Evolutionary conservation across 1,140 invertebrate species (phyloP).

Genomic region (Drosophila littoralis): DNA sequence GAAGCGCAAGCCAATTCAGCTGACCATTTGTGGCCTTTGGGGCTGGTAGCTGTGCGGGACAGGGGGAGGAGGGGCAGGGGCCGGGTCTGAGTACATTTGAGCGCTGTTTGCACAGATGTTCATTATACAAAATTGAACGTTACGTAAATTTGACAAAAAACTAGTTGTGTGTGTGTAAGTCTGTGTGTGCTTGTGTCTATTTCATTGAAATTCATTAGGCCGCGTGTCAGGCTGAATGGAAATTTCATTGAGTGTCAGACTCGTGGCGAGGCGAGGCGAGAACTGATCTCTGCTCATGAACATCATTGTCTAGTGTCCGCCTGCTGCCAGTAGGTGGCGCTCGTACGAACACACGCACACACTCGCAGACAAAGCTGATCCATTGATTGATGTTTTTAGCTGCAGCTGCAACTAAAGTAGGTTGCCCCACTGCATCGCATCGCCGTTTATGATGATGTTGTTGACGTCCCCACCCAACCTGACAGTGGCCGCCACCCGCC

Average conservation of each 20-base stretch:
- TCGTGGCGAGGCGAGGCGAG: constrained; percentile 19
- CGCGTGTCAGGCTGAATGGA: constrained; percentile 34
- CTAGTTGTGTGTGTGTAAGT: background rate
- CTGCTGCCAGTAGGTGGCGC: constrained; percentile 41
- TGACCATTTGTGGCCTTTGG: constrained; percentile 1
- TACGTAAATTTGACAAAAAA: constrained; percentile 73
- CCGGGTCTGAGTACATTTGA: constrained; percentile 1
- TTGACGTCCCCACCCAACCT: constrained; percentile 51
- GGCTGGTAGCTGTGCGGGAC: no score
- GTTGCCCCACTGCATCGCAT: constrained; percentile 38
- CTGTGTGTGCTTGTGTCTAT: constrained; percentile 38
- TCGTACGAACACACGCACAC: constrained; percentile 7
- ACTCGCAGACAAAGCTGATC: constrained; percentile 36
- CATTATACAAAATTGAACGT: constrained; percentile 69
- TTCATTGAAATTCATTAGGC: constrained; percentile 45
- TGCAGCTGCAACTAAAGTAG: constrained; percentile 58
- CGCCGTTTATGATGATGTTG: constrained; percentile 56
- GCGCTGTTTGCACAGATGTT: constrained; percentile 81
- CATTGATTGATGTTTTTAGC: constrained; percentile 68
- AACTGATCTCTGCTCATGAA: constrained; percentile 34
- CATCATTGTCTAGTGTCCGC: constrained; percentile 15
- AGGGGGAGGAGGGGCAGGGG: no score
- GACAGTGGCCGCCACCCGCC: background rate
- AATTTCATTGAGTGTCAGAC: constrained; percentile 43
- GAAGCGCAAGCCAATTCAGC: constrained; percentile 3